These are phyloP conservation scores for Dufourea novaeangliae DNA, from an alignment of 1,140 invertebrate genomes.

Conservation along the genomic window DNA sequence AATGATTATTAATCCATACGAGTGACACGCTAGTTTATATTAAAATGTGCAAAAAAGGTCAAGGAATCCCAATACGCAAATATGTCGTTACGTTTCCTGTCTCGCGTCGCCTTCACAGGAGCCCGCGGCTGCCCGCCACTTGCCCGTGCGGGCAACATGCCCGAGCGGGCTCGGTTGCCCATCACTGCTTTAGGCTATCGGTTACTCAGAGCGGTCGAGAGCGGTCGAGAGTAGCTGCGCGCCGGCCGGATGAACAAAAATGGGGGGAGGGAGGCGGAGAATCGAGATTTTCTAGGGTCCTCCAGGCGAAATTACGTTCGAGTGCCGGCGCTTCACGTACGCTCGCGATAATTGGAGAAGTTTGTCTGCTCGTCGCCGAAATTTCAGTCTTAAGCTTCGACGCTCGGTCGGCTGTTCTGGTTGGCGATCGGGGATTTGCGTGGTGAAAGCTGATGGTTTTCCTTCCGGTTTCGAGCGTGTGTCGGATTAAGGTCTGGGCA, in stretches of 20 bases:
- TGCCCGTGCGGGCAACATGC: too few species aligned
- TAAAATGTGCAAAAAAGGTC: too few species aligned
- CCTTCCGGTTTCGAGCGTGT: not conserved
- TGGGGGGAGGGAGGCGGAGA: slow-evolving; percentile 12
- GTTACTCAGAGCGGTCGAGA: slow-evolving; percentile 3
- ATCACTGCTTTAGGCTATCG: slow-evolving; percentile 25
- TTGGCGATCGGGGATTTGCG: not conserved
- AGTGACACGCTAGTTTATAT: too few species aligned
- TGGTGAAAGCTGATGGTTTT: not conserved
- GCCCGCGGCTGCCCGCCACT: too few species aligned
- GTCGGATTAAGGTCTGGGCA: too few species aligned
- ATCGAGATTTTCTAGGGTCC: slow-evolving; percentile 27
- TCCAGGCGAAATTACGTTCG: slow-evolving; percentile 26
- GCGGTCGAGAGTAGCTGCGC: not conserved
- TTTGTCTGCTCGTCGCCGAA: not conserved
- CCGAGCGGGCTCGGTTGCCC: too few species aligned
- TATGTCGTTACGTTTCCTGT: too few species aligned
- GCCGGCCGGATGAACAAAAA: slow-evolving; percentile 9
- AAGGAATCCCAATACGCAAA: too few species aligned
- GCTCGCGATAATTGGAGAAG: slow-evolving; percentile 30
- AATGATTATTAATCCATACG: too few species aligned
- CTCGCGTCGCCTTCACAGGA: too few species aligned
- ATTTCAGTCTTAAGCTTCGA: not conserved
- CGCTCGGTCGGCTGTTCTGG: not conserved
- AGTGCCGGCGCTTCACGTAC: not conserved